Evolutionary conservation across 2,888 invertebrate genomes (phyloP).

Genomic region (Polydrusus tereticollis): DNA sequence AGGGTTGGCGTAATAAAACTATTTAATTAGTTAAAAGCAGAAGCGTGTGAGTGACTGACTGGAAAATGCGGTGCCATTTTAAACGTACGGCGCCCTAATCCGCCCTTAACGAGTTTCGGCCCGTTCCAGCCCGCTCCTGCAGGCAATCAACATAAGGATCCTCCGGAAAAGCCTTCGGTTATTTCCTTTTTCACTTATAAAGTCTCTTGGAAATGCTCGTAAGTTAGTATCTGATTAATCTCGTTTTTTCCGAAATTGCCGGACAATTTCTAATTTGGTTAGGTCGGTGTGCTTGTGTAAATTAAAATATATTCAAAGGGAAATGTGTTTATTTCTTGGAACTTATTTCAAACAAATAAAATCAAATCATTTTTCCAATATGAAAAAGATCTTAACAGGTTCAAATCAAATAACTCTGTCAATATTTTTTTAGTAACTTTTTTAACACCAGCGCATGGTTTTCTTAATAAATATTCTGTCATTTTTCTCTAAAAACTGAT

Average conservation of each 20-base stretch:
- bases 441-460: not conserved
- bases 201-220: slow-evolving; percentile 48
- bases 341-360: no score
- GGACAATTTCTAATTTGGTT: slow-evolving; percentile 15
- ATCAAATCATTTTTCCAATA: no score
- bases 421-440: not conserved
- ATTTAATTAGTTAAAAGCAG: slow-evolving; percentile 62
- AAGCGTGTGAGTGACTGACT: slow-evolving; percentile 56
- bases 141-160: slow-evolving; percentile 65
- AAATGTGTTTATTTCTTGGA: no score
- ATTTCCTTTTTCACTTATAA: slow-evolving; percentile 64
- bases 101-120: slow-evolving; percentile 66
- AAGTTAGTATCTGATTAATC: slow-evolving; percentile 69
- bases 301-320: not conserved
- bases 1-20: slow-evolving; percentile 56
- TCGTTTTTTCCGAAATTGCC: slow-evolving; percentile 43
- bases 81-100: slow-evolving; percentile 63
- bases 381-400: not conserved
- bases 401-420: not conserved
- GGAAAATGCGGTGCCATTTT: slow-evolving; percentile 52
- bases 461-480: not conserved
- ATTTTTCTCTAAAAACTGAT: no score
- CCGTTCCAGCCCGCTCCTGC: slow-evolving; percentile 56
- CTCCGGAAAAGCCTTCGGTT: slow-evolving; percentile 60
- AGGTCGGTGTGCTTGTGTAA: not conserved